phyloP scores from a whole-genome alignment of 1,140 invertebrate genomes.

The Cecropterus lyciades region DNA sequence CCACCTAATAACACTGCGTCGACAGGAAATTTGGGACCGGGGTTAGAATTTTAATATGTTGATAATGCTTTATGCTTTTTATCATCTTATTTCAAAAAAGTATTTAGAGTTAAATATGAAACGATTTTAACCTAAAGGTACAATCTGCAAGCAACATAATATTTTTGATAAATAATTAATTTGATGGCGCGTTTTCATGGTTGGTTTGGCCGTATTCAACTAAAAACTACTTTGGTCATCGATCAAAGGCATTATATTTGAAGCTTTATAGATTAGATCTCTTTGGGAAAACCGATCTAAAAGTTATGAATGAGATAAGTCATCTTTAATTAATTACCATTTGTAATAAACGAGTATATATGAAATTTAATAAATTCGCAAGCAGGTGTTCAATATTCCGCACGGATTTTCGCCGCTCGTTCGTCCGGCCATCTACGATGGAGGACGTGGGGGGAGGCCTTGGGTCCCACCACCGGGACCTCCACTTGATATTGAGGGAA shows the following conservation, averaged over 20 bases:
- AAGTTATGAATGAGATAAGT: too few relatives aligned
- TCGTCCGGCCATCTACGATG: slow-evolving; percentile 86
- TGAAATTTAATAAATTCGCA: slow-evolving; percentile 13
- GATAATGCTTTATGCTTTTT: neutral
- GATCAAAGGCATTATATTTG: too few relatives aligned
- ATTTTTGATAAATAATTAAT: too few relatives aligned
- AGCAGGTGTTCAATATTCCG: slow-evolving; percentile 79
- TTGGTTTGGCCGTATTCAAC: too few relatives aligned
- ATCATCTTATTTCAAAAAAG: neutral
- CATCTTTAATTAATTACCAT: too few relatives aligned
- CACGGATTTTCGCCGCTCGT: slow-evolving; percentile 83
- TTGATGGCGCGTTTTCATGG: too few relatives aligned
- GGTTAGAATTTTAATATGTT: slow-evolving; percentile 58
- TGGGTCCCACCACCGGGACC: slow-evolving; percentile 87
- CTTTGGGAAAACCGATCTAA: too few relatives aligned
- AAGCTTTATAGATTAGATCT: too few relatives aligned
- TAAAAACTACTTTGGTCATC: too few relatives aligned
- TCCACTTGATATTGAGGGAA: slow-evolving; percentile 95
- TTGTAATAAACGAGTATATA: slow-evolving; percentile 7
- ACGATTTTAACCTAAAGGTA: too few relatives aligned
- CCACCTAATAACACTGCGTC: slow-evolving; percentile 84
- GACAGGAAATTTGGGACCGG: slow-evolving; percentile 82
- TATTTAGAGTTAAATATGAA: too few relatives aligned
- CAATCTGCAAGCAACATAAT: too few relatives aligned
- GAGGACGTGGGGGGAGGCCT: slow-evolving; percentile 85